Conservation (phyloP, 2,797 vertebrate species). For the Choloepus didactylus region DNA sequence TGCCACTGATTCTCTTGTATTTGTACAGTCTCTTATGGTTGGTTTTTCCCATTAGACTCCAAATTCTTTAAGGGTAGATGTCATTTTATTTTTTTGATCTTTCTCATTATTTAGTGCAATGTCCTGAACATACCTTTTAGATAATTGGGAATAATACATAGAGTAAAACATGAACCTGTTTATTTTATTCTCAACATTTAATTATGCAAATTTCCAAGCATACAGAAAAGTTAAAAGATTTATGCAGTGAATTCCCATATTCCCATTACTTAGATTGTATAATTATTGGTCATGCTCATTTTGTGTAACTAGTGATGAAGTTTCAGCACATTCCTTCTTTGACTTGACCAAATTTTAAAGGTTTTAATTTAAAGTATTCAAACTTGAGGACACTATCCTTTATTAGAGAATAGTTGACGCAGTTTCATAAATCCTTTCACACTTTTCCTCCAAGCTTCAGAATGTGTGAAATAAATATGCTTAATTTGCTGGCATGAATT, state of each 20-base stretch:
- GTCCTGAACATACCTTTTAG: background rate
- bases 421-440: background rate
- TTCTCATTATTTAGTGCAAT: background rate
- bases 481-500: background rate
- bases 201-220: background rate
- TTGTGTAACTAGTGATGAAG: background rate
- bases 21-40: background rate
- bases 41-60: background rate
- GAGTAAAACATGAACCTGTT: background rate
- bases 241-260: background rate
- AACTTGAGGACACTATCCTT: background rate
- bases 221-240: background rate
- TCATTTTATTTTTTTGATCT: constrained; percentile 34
- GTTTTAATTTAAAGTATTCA: background rate
- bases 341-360: constrained; percentile 2
- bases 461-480: background rate
- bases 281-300: background rate
- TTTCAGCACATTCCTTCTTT: background rate
- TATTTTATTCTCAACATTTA: background rate
- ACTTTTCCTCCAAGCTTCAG: background rate
- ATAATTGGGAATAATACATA: background rate
- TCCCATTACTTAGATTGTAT: background rate
- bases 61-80: background rate
- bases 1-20: background rate
- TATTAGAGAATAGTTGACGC: background rate